phyloP scores from a whole-genome alignment of 2,113 vertebrate genomes.

The Otocyon megalotis region DNA sequence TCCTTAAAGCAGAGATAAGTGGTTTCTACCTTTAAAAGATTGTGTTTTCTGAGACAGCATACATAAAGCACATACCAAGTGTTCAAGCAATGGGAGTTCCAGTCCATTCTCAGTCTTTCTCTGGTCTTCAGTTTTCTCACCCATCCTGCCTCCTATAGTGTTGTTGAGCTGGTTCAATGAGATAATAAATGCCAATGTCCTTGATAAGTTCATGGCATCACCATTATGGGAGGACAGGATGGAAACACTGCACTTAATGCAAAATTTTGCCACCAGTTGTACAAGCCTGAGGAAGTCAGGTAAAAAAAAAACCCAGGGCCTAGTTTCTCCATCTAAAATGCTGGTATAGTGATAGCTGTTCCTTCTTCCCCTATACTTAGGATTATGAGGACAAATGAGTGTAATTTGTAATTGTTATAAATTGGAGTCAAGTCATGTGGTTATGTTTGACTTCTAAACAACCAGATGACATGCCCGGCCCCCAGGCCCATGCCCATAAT shows the following conservation, averaged over 20 bases:
- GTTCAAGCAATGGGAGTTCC: background rate
- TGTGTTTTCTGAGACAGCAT: background rate
- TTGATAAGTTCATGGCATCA: background rate
- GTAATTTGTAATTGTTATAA: background rate
- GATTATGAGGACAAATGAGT: background rate
- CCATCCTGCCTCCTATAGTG: background rate
- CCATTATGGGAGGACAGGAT: background rate
- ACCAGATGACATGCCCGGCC: background rate
- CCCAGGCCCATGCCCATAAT: background rate
- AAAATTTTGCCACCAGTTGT: background rate
- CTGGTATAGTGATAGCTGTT: background rate
- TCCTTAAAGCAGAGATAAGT: constrained; percentile 13
- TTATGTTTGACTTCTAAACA: background rate
- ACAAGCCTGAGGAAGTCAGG: background rate
- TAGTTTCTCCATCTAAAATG: constrained; percentile 12
- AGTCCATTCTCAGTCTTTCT: background rate
- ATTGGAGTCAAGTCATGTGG: background rate
- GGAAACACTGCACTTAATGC: background rate
- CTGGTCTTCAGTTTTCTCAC: background rate
- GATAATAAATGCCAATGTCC: background rate
- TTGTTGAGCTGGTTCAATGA: background rate
- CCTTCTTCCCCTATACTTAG: background rate
- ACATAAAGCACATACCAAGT: background rate
- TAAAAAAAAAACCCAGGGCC: background rate
- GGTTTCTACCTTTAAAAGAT: background rate